Percentiles rank a stretch among this genome's conserved stretches.
These are phyloP conservation scores for Adelosebastes latens DNA, from an alignment of 2,797 vertebrate species.

Conservation along the genomic window DNA sequence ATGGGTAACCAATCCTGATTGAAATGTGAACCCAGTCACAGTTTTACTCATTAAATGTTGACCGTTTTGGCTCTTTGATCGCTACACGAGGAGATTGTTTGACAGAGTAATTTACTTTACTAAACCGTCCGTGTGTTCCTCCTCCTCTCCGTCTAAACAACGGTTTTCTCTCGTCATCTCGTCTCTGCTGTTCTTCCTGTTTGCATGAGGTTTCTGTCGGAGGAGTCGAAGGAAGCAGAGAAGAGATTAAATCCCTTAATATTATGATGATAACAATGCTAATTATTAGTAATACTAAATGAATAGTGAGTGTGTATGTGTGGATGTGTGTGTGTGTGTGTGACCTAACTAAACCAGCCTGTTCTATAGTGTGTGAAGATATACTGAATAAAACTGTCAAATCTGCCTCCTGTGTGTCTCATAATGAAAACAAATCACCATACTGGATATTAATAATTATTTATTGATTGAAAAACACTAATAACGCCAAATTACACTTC, in stretches of 20 bases:
- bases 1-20: background rate
- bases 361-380: conserved; percentile 76
- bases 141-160: conserved; percentile 6
- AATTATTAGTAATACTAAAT: conserved; percentile 61
- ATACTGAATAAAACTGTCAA: conserved; percentile 71
- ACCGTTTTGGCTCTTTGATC: background rate
- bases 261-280: conserved; percentile 35
- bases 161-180: conserved; percentile 1
- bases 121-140: conserved; percentile 17
- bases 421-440: background rate
- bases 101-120: conserved; percentile 3
- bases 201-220: conserved; percentile 49
- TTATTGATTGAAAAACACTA: background rate
- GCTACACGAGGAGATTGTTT: background rate
- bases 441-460: background rate
- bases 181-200: conserved; percentile 45
- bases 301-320: conserved; percentile 42
- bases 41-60: background rate
- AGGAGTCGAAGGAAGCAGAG: conserved; percentile 25
- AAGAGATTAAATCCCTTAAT: conserved; percentile 41
- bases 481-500: background rate
- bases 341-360: conserved; percentile 78
- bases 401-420: background rate
- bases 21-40: conserved; percentile 25
- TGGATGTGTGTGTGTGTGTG: conserved; percentile 53